A percentile compares a stretch with the other conserved stretches of the same genome.
Evolutionary conservation across 1,140 invertebrate genomes (phyloP).

Genomic region (Alviniconcha marisindica): DNA sequence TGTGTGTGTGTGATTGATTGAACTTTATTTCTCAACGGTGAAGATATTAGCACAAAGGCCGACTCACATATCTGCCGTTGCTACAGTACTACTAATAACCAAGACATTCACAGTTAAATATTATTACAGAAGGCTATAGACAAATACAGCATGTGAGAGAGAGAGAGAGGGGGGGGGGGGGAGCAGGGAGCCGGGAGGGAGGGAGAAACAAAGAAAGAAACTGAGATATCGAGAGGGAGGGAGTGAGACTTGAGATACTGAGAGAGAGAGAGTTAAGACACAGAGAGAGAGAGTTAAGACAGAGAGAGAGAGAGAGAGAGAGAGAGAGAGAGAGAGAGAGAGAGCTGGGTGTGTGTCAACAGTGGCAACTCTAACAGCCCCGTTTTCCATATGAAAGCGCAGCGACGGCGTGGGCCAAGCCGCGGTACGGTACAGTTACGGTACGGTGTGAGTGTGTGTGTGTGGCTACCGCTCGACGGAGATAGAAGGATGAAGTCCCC

Average conservation of each 20-base stretch:
- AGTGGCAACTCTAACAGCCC: no score
- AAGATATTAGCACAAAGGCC: not conserved
- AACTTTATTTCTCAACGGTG: not conserved
- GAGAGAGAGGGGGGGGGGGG: not conserved
- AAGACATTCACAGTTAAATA: not conserved
- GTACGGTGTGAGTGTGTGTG: not conserved
- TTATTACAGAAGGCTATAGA: not conserved
- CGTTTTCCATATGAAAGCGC: no score
- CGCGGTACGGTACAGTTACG: no score
- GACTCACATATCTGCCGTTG: not conserved
- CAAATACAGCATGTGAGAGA: not conserved
- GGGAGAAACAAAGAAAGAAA: slow-evolving; percentile 8
- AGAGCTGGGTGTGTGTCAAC: not conserved
- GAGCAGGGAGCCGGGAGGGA: not conserved
- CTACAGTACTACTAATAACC: not conserved
- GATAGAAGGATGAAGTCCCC: not conserved
- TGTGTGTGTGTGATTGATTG: slow-evolving; percentile 15
- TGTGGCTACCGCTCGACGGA: not conserved
- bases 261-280: not conserved
- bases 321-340: no score
- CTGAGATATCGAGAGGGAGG: not conserved
- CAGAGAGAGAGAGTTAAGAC: not conserved
- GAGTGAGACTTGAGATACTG: not conserved
- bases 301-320: not conserved
- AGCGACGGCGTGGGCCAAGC: no score